Evolutionary conservation across 1,140 invertebrate species (phyloP).

Genomic region (Seison nebaliae): DNA sequence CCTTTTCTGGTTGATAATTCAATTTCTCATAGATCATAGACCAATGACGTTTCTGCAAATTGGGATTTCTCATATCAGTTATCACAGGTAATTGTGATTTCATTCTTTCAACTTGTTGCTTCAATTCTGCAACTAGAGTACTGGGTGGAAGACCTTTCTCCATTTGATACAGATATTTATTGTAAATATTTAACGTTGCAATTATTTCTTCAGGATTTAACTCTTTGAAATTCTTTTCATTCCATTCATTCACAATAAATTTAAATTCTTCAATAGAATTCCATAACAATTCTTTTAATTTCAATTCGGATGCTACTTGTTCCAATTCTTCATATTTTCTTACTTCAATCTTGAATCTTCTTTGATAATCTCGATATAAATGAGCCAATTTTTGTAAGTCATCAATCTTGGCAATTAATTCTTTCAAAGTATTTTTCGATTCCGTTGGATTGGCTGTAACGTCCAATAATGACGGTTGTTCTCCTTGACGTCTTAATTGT

Average conservation of each 20-base stretch:
- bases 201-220: slow-evolving; percentile 44
- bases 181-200: slow-evolving; percentile 36
- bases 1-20: slow-evolving; percentile 20
- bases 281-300: slow-evolving; percentile 47
- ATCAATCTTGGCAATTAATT: slow-evolving; percentile 35
- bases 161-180: slow-evolving; percentile 44
- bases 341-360: slow-evolving; percentile 39
- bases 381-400: slow-evolving; percentile 37
- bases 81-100: slow-evolving; percentile 28
- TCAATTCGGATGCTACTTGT: slow-evolving; percentile 44
- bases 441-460: slow-evolving; percentile 38
- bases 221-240: slow-evolving; percentile 37
- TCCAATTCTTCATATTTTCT: slow-evolving; percentile 49
- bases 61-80: slow-evolving; percentile 25
- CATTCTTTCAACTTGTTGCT: slow-evolving; percentile 25
- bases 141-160: slow-evolving; percentile 38
- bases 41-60: slow-evolving; percentile 25
- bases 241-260: slow-evolving; percentile 35
- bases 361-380: slow-evolving; percentile 34
- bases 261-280: slow-evolving; percentile 45
- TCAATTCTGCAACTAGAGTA: slow-evolving; percentile 23
- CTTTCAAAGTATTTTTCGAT: slow-evolving; percentile 36
- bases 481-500: slow-evolving; percentile 24
- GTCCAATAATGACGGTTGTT: slow-evolving; percentile 42
- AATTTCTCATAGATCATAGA: slow-evolving; percentile 23